Base-by-base conservation (phyloP, 2,113 vertebrate species). In the Megaceryle maxima region DNA sequence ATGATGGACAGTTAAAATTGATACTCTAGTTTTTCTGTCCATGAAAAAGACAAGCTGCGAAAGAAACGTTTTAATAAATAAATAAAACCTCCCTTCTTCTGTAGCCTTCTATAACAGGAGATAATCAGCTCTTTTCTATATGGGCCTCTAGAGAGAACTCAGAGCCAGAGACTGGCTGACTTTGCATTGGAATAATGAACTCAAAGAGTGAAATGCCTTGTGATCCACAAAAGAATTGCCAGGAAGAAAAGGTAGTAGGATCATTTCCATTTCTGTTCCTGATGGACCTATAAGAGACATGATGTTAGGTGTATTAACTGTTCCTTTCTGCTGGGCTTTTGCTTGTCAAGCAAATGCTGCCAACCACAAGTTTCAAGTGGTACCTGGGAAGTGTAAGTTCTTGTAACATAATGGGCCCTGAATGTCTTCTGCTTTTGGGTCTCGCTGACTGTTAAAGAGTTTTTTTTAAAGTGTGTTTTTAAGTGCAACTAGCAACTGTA, bases 111-210 rank as follows among this genome's bases (percentile, higher is more conserved):
- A 2, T 14, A 26, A 66, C 11, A 63, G 69, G 22, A 37, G 12
- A 10, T 24, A 3, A 26, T 92, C 76, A 57, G 6, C 1, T 26
- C 7, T 55, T 64, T 68, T 60, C 57, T 79, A 3, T 0, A 0
- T 17, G 13, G 9, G 10, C 28, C 35, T 82, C 48, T 69, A 44
- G 31, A 70, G 24, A 77, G 44, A 90, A 24, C 28, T 28, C 10
- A 70, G 53, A 79, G 11, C 6, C 70, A 57, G 88, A 78, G 24
- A 8, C 10, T 80, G 11, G 4, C 14, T 74, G 46, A 37, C n/a
- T 41, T 74, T 21, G 16, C 13, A 6, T 5, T 20, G 48, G 26
- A 70, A 37, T 74, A 64, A 68, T 11, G 31, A 67, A 33, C 31
- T 13, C 28, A 21, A 82, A 81, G 22, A 26, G 5, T 46, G 46